Evolutionary conservation across 2,113 vertebrate species (phyloP).

Genomic region (Atractosteus spatula): DNA sequence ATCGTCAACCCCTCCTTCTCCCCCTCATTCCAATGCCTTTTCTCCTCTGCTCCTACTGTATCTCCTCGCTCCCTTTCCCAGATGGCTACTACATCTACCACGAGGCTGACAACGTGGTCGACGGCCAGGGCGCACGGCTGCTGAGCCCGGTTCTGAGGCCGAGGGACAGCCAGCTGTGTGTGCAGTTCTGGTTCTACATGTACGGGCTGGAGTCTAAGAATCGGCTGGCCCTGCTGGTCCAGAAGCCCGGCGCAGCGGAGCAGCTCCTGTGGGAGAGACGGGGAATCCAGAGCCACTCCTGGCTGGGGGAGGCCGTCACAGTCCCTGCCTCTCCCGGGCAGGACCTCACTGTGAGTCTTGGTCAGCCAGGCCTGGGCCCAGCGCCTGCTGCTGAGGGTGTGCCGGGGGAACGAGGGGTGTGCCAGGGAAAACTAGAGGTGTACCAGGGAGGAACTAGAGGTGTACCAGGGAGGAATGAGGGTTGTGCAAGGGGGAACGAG

Average conservation of each 20-base stretch:
- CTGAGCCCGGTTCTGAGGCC: slow-evolving; percentile 56
- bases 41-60: background rate
- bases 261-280: slow-evolving; percentile 53
- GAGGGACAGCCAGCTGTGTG: slow-evolving; percentile 51
- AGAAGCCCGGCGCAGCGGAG: slow-evolving; percentile 22
- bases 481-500: too few species aligned
- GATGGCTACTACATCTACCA: slow-evolving; percentile 70
- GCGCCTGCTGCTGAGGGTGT: background rate
- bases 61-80: slow-evolving; percentile 21
- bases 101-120: slow-evolving; percentile 56
- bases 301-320: slow-evolving; percentile 60
- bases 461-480: too few species aligned
- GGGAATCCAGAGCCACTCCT: slow-evolving; percentile 65
- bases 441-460: too few species aligned
- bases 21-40: too few species aligned
- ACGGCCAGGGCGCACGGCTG: slow-evolving; percentile 49
- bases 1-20: background rate
- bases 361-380: background rate
- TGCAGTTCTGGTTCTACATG: slow-evolving; percentile 71
- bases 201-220: slow-evolving; percentile 46
- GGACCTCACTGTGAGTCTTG: slow-evolving; percentile 56
- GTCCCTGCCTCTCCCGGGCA: slow-evolving; percentile 43
- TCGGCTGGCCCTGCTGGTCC: slow-evolving; percentile 53
- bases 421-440: too few species aligned
- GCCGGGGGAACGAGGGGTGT: background rate